Percentiles rank a stretch among this genome's conserved stretches.
These are phyloP conservation scores for Chelonia mydas DNA, from an alignment of 2,797 vertebrate genomes.

Conservation along the genomic window DNA sequence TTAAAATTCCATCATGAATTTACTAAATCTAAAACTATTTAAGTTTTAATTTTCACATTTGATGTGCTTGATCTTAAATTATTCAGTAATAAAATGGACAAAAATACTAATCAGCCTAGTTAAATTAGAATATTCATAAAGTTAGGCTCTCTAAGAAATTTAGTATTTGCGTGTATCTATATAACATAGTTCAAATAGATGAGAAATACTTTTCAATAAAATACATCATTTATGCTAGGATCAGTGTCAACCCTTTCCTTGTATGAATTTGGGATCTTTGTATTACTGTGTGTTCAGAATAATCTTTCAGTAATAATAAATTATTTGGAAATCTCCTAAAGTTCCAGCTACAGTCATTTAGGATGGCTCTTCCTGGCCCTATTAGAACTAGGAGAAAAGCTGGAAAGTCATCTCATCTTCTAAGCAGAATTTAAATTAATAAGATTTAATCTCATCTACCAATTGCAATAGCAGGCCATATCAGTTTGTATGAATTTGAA, in stretches of 20 bases:
- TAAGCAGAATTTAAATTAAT: slow-evolving; percentile 48
- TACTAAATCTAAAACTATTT: slow-evolving; percentile 75
- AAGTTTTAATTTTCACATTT: slow-evolving; percentile 71
- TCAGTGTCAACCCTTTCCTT: slow-evolving; percentile 19
- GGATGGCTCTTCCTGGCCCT: not conserved
- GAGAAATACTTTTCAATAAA: slow-evolving; percentile 59
- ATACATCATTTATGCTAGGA: not conserved
- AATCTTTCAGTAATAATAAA: not conserved
- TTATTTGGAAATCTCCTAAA: slow-evolving; percentile 20
- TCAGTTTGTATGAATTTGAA: not conserved
- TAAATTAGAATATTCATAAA: slow-evolving; percentile 78
- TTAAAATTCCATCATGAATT: slow-evolving; percentile 74
- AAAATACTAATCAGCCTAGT: slow-evolving; percentile 64
- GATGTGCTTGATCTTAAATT: slow-evolving; percentile 73
- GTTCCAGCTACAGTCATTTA: not conserved
- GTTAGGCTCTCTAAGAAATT: slow-evolving; percentile 58
- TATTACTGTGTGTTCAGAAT: not conserved
- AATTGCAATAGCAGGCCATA: not conserved
- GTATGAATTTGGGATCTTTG: not conserved
- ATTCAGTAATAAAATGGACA: slow-evolving; percentile 68
- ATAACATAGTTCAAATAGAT: slow-evolving; percentile 57
- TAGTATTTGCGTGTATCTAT: slow-evolving; percentile 51
- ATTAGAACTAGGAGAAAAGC: not conserved
- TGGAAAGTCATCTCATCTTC: not conserved
- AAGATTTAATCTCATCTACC: slow-evolving; percentile 13